phyloP scores from a whole-genome alignment of 1,140 invertebrate genomes.

The Telenomus remus region DNA sequence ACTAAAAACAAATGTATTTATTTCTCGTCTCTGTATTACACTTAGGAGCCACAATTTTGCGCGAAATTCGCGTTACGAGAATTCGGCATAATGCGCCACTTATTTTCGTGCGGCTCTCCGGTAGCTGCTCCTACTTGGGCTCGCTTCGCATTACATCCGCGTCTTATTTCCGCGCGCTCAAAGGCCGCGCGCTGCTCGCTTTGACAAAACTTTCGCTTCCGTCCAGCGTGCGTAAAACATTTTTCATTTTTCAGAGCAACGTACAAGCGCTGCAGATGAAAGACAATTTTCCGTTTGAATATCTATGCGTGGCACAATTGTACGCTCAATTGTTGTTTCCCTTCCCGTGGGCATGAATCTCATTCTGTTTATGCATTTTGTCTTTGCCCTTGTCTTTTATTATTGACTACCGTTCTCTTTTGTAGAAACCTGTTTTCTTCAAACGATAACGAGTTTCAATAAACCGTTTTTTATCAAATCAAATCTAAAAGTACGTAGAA shows the following conservation, averaged over 20 bases:
- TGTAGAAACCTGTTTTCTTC: too few species aligned
- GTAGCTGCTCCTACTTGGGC: neutral
- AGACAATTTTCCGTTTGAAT: slow-evolving; percentile 56
- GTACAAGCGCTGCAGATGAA: slow-evolving; percentile 37
- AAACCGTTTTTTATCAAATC: too few species aligned
- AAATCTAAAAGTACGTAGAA: too few species aligned
- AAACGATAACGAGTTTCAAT: too few species aligned
- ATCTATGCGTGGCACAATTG: slow-evolving; percentile 47
- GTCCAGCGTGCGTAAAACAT: slow-evolving; percentile 40
- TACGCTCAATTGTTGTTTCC: slow-evolving; percentile 42
- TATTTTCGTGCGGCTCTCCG: slow-evolving; percentile 22
- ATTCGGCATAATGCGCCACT: slow-evolving; percentile 36
- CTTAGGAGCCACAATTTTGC: too few species aligned
- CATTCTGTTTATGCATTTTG: slow-evolving; percentile 41
- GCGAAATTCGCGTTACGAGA: slow-evolving; percentile 32
- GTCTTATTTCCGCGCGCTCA: slow-evolving; percentile 49
- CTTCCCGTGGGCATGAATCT: slow-evolving; percentile 22
- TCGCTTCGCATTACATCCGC: slow-evolving; percentile 49
- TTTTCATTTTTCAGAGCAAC: slow-evolving; percentile 52
- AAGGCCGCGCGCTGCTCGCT: slow-evolving; percentile 43
- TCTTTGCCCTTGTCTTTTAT: slow-evolving; percentile 21
- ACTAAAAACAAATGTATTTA: too few species aligned
- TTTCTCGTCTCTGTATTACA: too few species aligned
- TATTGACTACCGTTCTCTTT: slow-evolving; percentile 43
- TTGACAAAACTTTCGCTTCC: slow-evolving; percentile 57